Evolutionary conservation across 37 sponge, comb jelly and placozoan genomes (phyloP).

Genomic region (Amphimedon queenslandica): DNA sequence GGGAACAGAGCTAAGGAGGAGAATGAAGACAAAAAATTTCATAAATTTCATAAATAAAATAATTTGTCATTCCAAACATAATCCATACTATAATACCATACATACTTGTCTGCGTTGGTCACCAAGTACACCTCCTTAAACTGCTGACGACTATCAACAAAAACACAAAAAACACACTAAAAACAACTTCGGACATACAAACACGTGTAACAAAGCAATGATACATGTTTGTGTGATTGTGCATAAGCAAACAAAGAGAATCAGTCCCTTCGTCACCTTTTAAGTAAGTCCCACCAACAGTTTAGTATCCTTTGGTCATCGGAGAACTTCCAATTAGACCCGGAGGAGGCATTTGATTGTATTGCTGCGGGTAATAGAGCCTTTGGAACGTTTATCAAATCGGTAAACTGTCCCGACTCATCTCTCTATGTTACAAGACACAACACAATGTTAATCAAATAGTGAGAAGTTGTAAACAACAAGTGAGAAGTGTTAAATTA

Average conservation of each 20-base stretch:
- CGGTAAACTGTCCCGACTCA: constrained; percentile 30
- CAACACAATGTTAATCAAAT: background rate
- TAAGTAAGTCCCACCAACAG: constrained; percentile 77
- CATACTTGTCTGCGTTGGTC: constrained; percentile 88
- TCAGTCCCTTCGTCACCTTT: too few species aligned
- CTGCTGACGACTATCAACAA: constrained; percentile 68
- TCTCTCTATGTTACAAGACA: constrained; percentile 37
- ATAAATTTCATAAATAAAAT: too few species aligned
- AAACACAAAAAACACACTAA: background rate
- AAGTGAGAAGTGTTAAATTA: too few species aligned
- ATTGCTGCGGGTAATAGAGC: constrained; percentile 86
- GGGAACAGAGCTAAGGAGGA: too few species aligned
- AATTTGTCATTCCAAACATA: background rate
- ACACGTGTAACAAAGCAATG: too few species aligned
- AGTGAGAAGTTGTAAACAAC: too few species aligned
- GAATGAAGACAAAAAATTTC: too few species aligned
- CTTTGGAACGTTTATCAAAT: constrained; percentile 79
- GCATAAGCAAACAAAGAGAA: too few species aligned
- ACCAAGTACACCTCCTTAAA: constrained; percentile 79
- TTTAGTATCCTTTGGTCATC: constrained; percentile 73
- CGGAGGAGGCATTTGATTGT: constrained; percentile 6
- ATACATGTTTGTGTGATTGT: too few species aligned
- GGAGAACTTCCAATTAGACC: background rate
- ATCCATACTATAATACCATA: background rate
- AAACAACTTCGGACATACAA: background rate